phyloP scores from a whole-genome alignment of 2,113 vertebrate genomes.

The Castor canadensis region DNA sequence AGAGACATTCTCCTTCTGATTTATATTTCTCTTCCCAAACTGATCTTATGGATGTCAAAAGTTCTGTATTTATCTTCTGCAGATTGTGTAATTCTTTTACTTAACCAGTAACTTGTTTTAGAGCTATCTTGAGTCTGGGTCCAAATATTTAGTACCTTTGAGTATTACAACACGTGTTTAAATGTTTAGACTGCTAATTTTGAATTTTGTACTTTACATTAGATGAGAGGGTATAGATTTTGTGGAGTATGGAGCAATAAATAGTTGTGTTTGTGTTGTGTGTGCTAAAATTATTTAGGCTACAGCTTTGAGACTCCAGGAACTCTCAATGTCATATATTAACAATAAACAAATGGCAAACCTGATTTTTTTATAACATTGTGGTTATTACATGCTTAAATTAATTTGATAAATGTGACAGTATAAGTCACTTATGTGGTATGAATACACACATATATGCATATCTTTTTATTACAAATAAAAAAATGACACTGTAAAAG shows the following conservation, averaged over 20 bases:
- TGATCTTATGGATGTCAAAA: background rate
- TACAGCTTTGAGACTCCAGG: conserved; percentile 9
- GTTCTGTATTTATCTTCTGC: background rate
- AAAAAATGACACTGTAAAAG: conserved; percentile 16
- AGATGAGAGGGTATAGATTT: background rate
- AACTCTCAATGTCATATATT: conserved; percentile 44
- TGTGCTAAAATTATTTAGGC: conserved; percentile 33
- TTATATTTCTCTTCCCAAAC: background rate
- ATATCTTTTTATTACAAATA: conserved; percentile 45
- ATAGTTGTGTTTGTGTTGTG: background rate
- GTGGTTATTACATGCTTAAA: conserved; percentile 50
- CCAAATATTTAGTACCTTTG: background rate
- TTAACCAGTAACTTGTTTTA: background rate
- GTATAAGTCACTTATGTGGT: background rate
- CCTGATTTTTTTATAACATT: background rate
- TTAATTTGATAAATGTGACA: conserved; percentile 54
- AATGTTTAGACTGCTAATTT: background rate
- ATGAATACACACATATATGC: background rate
- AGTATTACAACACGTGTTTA: background rate
- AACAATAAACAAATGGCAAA: conserved; percentile 37
- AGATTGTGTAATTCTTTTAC: background rate
- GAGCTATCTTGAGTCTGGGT: background rate
- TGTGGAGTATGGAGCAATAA: background rate
- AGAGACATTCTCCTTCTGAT: background rate
- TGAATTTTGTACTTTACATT: background rate